phyloP scores from a whole-genome alignment of 2,797 vertebrate genomes.

The Muscicapa comitata region DNA sequence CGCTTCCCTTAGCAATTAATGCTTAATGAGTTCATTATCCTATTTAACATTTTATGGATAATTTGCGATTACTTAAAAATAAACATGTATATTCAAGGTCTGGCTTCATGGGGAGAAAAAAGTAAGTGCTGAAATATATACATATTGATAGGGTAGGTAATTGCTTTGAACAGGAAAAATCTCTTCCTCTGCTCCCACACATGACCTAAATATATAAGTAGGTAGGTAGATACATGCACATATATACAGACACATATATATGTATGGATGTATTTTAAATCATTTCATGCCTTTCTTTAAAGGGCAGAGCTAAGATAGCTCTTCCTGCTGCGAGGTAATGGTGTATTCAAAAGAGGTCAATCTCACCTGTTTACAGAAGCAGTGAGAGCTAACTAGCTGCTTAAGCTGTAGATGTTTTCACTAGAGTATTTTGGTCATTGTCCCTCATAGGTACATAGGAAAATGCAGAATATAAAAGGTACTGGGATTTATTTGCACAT shows the following conservation, averaged over 20 bases:
- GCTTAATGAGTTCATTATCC: conserved; percentile 52
- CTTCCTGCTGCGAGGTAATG: neutral
- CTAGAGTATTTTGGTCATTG: neutral
- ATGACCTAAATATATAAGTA: neutral
- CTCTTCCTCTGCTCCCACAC: neutral
- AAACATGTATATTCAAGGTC: conserved; percentile 42
- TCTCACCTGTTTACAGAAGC: neutral
- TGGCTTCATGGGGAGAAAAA: conserved; percentile 19
- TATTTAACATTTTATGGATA: conserved; percentile 50
- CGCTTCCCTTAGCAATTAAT: neutral
- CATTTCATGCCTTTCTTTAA: neutral
- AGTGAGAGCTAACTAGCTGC: neutral
- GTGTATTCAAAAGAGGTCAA: neutral
- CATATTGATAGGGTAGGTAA: neutral
- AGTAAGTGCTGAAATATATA: neutral
- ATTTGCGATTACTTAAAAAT: conserved; percentile 53
- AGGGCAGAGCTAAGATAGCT: neutral
- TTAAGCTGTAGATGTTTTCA: neutral
- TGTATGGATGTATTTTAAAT: neutral
- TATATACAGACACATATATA: no score
- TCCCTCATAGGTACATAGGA: neutral
- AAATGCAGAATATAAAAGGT: neutral
- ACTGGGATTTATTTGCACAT: neutral
- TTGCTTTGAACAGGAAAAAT: neutral
- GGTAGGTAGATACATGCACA: neutral